These are phyloP conservation scores for Phyllostomus hastatus DNA, from an alignment of 2,113 vertebrate genomes.

Conservation along the genomic window DNA sequence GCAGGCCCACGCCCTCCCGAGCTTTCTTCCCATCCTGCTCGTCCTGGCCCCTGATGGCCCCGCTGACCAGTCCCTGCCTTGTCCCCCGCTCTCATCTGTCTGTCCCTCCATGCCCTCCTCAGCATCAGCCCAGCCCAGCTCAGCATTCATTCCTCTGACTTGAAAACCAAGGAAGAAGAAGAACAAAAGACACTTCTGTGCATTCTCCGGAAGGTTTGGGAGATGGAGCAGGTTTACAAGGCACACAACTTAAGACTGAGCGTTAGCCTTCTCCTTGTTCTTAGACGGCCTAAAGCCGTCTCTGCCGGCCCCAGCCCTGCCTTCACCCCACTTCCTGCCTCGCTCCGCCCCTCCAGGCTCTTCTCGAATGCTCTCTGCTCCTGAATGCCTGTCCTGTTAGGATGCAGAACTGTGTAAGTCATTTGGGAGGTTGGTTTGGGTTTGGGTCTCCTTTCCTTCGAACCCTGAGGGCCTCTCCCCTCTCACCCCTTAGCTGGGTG, in stretches of 20 bases:
- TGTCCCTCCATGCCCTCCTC: neutral
- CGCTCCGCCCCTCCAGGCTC: neutral
- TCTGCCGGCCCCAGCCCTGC: neutral
- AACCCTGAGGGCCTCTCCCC: neutral
- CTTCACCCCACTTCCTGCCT: no score
- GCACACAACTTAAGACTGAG: neutral
- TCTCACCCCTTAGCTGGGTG: neutral
- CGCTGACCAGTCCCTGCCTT: neutral
- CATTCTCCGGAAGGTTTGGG: neutral
- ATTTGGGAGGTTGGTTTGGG: neutral
- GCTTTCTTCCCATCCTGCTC: neutral
- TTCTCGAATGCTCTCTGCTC: neutral
- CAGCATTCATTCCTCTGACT: neutral
- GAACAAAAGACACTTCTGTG: neutral
- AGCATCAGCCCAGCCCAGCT: accelerated
- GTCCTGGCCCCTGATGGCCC: neutral
- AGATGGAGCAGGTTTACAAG: neutral
- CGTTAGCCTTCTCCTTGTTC: neutral
- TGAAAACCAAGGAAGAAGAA: neutral
- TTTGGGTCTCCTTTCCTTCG: neutral
- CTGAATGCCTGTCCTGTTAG: neutral
- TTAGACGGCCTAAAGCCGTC: neutral
- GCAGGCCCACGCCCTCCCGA: neutral
- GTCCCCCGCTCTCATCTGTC: neutral
- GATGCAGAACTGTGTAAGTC: no score